These are phyloP conservation scores for Brachionus rotundiformis DNA, from an alignment of 1,140 invertebrate species.

Conservation along the genomic window DNA sequence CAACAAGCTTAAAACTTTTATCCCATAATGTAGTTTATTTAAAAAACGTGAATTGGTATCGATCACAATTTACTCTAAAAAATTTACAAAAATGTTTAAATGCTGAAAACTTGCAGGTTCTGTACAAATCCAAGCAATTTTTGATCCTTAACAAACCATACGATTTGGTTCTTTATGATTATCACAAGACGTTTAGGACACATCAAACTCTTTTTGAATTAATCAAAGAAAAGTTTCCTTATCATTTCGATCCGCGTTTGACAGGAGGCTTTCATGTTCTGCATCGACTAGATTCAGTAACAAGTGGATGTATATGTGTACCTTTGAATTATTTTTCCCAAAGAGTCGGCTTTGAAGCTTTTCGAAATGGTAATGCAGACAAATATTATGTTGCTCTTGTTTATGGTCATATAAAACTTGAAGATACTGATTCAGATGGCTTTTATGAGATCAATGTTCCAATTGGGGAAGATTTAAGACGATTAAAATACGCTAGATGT, in stretches of 20 bases:
- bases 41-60: conserved; percentile 42
- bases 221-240: conserved; percentile 50
- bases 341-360: conserved; percentile 12
- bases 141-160: conserved; percentile 43
- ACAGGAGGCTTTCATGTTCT: conserved; percentile 46
- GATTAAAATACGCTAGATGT: conserved; percentile 9
- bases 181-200: conserved; percentile 1
- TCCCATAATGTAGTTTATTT: conserved; percentile 32
- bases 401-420: conserved; percentile 9
- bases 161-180: conserved; percentile 42
- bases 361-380: neutral
- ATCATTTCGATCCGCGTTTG: conserved; percentile 41
- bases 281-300: conserved; percentile 34
- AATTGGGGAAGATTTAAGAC: conserved; percentile 33
- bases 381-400: conserved; percentile 47
- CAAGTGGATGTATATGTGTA: conserved; percentile 51
- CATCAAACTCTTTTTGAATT: neutral
- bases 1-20: neutral
- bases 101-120: neutral
- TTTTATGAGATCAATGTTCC: neutral
- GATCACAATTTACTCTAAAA: conserved; percentile 30
- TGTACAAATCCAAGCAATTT: conserved; percentile 43
- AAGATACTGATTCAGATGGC: neutral
- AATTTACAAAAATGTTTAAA: conserved; percentile 16
- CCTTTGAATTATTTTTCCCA: conserved; percentile 21